A percentile compares a stretch with the other conserved stretches of the same genome.
Evolutionary conservation across 2,797 vertebrate genomes (phyloP).

Genomic region (Betta splendens): DNA sequence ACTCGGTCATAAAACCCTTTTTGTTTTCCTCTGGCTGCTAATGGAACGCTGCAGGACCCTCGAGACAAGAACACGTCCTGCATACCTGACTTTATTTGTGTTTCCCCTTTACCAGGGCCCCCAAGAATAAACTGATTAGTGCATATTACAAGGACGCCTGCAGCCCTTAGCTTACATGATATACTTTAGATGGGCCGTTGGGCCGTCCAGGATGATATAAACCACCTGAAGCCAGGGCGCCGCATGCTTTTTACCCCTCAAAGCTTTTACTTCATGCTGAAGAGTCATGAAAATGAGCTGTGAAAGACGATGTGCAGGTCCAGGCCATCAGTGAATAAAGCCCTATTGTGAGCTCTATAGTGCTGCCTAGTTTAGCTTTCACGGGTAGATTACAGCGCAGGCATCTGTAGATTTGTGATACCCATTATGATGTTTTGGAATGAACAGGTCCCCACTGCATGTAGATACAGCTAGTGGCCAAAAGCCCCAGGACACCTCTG

Average conservation of each 20-base stretch:
- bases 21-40: conserved; percentile 57
- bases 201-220: not conserved
- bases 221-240: conserved; percentile 7
- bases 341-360: not conserved
- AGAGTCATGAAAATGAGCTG: conserved; percentile 4
- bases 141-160: conserved; percentile 51
- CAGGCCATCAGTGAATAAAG: not conserved
- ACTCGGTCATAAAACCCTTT: conserved; percentile 60
- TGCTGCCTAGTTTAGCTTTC: not conserved
- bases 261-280: conserved; percentile 21
- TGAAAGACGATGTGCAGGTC: conserved; percentile 1
- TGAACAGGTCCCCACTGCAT: not conserved
- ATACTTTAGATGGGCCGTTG: conserved; percentile 28
- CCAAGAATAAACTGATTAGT: conserved; percentile 64
- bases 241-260: not conserved
- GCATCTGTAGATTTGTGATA: not conserved
- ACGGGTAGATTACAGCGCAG: not conserved
- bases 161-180: conserved; percentile 40
- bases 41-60: conserved; percentile 49
- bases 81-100: conserved; percentile 67
- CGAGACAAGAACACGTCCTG: conserved; percentile 42
- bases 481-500: not conserved
- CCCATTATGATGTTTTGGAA: not conserved
- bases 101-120: conserved; percentile 18
- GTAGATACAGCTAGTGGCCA: not conserved